Percentiles rank a stretch among this genome's conserved stretches.
phyloP scores from a whole-genome alignment of 2,113 vertebrate genomes.

The Pseudopipra pipra region DNA sequence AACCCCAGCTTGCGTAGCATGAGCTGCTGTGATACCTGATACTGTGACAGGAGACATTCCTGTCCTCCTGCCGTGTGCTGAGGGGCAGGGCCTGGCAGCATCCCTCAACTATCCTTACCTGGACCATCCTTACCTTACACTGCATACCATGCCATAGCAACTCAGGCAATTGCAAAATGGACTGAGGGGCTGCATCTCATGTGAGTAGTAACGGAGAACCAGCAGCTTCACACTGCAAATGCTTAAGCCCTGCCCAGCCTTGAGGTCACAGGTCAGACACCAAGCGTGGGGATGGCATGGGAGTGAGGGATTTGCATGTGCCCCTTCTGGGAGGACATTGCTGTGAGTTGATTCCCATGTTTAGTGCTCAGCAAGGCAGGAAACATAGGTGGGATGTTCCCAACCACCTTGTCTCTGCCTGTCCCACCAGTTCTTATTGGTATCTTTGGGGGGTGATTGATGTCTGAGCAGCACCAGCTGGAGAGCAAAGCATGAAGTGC shows the following conservation, averaged over 20 bases:
- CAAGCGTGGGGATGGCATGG: neutral
- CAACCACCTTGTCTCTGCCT: fast-evolving
- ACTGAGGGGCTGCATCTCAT: neutral
- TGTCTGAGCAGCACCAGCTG: neutral
- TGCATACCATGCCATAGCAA: neutral
- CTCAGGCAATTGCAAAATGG: fast-evolving
- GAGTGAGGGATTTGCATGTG: neutral
- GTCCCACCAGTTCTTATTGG: neutral
- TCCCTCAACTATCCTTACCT: neutral
- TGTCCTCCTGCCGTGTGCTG: fast-evolving
- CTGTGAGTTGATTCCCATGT: fast-evolving
- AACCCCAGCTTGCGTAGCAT: neutral
- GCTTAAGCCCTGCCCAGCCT: neutral
- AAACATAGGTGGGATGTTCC: neutral
- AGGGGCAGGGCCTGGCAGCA: neutral
- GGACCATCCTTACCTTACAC: neutral
- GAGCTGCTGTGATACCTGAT: neutral
- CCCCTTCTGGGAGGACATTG: neutral
- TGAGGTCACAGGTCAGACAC: neutral
- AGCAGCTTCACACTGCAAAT: neutral
- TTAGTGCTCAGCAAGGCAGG: neutral
- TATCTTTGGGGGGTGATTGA: neutral
- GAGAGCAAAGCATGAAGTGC: neutral
- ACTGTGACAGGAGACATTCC: neutral
- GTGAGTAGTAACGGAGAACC: neutral